Evolutionary conservation across 2,797 vertebrate genomes (phyloP).

Genomic region (Ctenochaetus hawaiiensis): DNA sequence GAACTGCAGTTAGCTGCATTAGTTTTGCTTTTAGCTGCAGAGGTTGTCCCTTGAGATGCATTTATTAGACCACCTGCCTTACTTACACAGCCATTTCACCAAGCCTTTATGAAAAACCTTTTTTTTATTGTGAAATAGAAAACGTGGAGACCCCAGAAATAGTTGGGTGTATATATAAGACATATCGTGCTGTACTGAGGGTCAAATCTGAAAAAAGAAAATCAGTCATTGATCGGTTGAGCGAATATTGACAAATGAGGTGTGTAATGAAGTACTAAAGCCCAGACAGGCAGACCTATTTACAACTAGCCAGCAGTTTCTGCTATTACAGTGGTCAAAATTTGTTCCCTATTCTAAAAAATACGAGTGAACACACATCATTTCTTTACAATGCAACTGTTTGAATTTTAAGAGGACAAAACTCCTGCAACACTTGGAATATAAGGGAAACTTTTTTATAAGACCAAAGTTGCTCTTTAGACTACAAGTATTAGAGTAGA

Average conservation of each 20-base stretch:
- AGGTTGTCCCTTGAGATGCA: no score
- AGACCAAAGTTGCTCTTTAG: not conserved
- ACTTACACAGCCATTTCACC: no score
- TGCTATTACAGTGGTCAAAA: not conserved
- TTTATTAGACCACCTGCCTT: no score
- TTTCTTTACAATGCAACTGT: constrained; percentile 2
- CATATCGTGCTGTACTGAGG: not conserved
- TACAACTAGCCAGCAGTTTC: not conserved
- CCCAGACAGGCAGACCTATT: not conserved
- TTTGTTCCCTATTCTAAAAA: not conserved
- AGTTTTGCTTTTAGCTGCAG: no score
- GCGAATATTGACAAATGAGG: not conserved
- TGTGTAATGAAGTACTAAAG: not conserved
- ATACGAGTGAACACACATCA: not conserved
- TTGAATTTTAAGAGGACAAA: constrained; percentile 1
- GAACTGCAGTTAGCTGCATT: no score
- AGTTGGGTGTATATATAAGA: not conserved
- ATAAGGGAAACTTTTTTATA: no score
- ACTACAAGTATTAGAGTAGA: no score
- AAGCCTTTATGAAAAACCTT: no score
- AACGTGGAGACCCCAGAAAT: not conserved
- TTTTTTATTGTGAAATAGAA: not conserved
- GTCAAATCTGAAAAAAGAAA: constrained; percentile 1
- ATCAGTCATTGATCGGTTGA: not conserved
- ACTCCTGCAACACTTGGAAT: not conserved